Evolutionary conservation across 2,113 vertebrate genomes (phyloP), one percentile per base, ranked within the genome.

Genomic region (Cololabis saira): DNA sequence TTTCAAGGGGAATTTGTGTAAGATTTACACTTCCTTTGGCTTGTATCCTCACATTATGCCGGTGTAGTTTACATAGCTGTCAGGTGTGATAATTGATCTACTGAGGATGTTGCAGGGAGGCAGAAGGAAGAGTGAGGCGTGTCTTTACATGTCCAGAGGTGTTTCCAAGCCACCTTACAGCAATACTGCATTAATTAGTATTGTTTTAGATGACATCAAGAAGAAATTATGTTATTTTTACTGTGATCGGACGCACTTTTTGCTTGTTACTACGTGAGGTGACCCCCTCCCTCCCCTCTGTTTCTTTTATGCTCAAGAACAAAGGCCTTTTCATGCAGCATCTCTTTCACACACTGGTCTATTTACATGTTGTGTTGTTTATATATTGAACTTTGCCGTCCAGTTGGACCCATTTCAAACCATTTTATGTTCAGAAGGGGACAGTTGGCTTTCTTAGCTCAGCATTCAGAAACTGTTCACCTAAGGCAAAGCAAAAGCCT

Each of bases 301-400:
- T n/a, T 9, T 18, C 19, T 22, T 10, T n/a, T 19, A 12, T 12
- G 4, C 21, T 1, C 0, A 2, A 17, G 13, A 68, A 78, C 51
- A 83, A 67, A 59, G 33, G 22, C 8, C 49, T 67, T 60, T 74
- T 68, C 18, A 68, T 62, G 19, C 1, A 1, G 15, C 19, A 4
- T 27, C 1, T n/a, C 43, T 24, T 19, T 44, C 3, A 22, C 48
- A 51, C 42, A 13, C n/a, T 33, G 2, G 3, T 41, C 19, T 40
- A 12, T 14, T 56, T 41, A 33, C 44, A 21, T 1, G 2, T 8
- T 37, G 33, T 37, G 10, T 7, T 8, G 33, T 37, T 37, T 41
- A n/a, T 50, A 41, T 65, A 2, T 0, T 42, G n/a, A 3, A 9
- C 12, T 61, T 18, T 43, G 12, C 11, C 19, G 9, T 43, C 10